These are phyloP conservation scores for Corydoras sp. DNA, from an alignment of 2,113 vertebrate genomes.

Conservation along the genomic window DNA sequence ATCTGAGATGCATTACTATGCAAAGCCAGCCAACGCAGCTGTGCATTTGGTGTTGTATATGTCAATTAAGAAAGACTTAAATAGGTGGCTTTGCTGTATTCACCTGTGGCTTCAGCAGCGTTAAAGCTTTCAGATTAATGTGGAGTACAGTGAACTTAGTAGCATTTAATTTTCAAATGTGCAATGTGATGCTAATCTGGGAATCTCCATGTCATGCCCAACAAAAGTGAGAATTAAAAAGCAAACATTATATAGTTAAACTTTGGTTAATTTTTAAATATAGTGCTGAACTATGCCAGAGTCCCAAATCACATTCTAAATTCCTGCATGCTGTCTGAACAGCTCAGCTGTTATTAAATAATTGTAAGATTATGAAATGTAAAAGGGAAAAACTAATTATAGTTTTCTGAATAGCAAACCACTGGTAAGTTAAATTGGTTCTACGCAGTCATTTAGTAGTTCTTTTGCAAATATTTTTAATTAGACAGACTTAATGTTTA, in stretches of 20 bases:
- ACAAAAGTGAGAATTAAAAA: no score
- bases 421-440: conserved; percentile 1
- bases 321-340: conserved; percentile 44
- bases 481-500: no score
- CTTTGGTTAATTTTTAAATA: no score
- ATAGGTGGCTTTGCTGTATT: background rate
- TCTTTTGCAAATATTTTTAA: no score
- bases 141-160: no score
- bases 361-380: conserved; percentile 54
- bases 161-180: no score
- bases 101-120: background rate
- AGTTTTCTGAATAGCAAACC: conserved; percentile 56
- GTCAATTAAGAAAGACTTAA: background rate
- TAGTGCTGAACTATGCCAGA: no score
- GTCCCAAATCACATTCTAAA: no score
- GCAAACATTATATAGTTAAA: no score
- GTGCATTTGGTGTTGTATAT: background rate
- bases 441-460: no score
- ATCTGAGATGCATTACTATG: background rate
- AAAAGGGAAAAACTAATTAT: conserved; percentile 63
- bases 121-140: background rate
- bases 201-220: no score
- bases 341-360: conserved; percentile 50
- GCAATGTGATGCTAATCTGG: no score
- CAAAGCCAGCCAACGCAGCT: conserved; percentile 1